Conservation (phyloP, 2,113 vertebrate species). For the Cygnus atratus region DNA sequence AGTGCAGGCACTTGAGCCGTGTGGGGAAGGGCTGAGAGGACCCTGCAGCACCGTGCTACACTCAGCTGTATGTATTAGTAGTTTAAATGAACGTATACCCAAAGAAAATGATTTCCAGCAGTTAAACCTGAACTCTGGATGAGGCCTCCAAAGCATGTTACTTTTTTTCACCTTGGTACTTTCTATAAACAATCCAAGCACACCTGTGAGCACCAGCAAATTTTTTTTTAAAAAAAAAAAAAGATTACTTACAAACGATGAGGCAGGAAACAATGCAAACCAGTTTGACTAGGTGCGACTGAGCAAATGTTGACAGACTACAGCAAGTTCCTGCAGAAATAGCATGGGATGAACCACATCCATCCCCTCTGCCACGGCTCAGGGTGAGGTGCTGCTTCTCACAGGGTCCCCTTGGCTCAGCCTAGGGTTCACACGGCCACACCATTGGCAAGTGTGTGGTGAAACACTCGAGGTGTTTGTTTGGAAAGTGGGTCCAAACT, state of each 20-base stretch:
- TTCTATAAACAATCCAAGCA: not conserved
- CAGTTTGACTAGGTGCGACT: conserved; percentile 25
- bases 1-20: fast-evolving
- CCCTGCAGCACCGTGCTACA: fast-evolving
- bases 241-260: not conserved
- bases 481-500: not conserved
- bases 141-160: not conserved
- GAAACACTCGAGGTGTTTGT: not conserved
- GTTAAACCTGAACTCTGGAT: not conserved
- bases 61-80: not conserved
- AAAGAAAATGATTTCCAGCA: not conserved
- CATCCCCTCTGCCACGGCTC: not conserved
- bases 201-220: not conserved
- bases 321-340: conserved; percentile 25
- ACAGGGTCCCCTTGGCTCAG: not conserved
- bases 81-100: not conserved
- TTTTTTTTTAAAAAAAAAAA: not conserved
- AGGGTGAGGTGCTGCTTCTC: fast-evolving
- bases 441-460: not conserved
- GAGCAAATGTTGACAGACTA: not conserved
- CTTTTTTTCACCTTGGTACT: not conserved
- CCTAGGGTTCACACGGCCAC: fast-evolving
- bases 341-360: not conserved
- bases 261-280: conserved; percentile 8
- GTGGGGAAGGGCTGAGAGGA: not conserved